Conservation (phyloP, 2,888 invertebrate species). For the Ypsolopha scabrella region DNA sequence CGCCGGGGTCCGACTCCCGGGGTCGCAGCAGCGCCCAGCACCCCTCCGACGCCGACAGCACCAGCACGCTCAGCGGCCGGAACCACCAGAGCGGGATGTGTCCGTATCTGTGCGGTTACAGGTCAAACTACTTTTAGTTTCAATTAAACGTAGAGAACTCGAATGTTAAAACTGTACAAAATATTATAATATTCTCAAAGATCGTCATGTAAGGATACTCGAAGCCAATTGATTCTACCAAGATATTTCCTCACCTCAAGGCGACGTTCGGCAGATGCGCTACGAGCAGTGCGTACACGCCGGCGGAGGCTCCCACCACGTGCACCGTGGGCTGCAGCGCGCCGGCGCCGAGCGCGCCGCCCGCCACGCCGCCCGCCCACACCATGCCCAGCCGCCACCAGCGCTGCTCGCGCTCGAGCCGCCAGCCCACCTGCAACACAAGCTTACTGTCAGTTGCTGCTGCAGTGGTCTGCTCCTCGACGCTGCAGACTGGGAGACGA, state of each 20-base stretch:
- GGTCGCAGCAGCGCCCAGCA: slow-evolving; percentile 48
- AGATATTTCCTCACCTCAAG: slow-evolving; percentile 43
- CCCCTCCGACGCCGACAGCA: slow-evolving; percentile 73
- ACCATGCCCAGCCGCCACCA: slow-evolving; percentile 76
- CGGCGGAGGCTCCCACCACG: slow-evolving; percentile 91
- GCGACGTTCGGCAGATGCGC: slow-evolving; percentile 89
- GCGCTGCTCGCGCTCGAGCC: slow-evolving; percentile 79
- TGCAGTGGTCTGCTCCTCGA: background rate
- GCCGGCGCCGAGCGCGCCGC: slow-evolving; percentile 81
- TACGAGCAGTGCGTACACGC: slow-evolving; percentile 88
- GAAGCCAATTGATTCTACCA: background rate
- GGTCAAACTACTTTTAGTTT: no score
- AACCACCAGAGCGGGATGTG: slow-evolving; percentile 64
- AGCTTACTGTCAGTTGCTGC: slow-evolving; percentile 20
- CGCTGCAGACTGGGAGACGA: background rate
- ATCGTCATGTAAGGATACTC: no score
- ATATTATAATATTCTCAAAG: no score
- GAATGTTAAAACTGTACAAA: no score
- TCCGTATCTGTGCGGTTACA: slow-evolving; percentile 40
- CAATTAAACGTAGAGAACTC: no score
- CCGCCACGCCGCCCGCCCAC: slow-evolving; percentile 81
- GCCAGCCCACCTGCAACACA: slow-evolving; percentile 55
- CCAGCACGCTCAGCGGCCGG: slow-evolving; percentile 70
- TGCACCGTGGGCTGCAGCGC: slow-evolving; percentile 80
- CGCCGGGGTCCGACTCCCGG: slow-evolving; percentile 3